These are phyloP conservation scores for Onychorhynchus coronatus DNA, from an alignment of 2,113 vertebrate genomes.

Conservation along the genomic window DNA sequence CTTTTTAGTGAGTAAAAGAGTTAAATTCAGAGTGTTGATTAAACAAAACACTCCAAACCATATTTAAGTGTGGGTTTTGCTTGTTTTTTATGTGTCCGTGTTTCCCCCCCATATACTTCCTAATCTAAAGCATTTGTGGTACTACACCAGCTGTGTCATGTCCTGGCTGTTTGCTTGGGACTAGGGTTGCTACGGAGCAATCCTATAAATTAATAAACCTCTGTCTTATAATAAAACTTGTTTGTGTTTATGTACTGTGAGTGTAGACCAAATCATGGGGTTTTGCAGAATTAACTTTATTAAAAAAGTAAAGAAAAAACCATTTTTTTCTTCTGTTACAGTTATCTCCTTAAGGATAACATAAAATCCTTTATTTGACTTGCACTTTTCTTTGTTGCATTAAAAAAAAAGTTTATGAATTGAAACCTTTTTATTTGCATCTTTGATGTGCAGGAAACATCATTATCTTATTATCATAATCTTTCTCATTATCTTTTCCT, in stretches of 20 bases:
- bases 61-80: background rate
- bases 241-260: background rate
- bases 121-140: background rate
- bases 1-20: background rate
- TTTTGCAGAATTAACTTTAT: background rate
- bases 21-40: background rate
- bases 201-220: background rate
- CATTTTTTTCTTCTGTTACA: background rate
- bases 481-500: background rate
- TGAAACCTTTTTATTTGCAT: background rate
- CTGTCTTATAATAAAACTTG: background rate
- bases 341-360: background rate
- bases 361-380: background rate
- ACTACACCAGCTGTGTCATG: fast-evolving
- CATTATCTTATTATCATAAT: fast-evolving
- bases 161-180: background rate
- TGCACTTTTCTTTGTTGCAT: background rate
- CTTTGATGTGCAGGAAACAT: background rate
- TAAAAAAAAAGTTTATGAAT: background rate
- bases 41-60: background rate
- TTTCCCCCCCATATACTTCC: fast-evolving
- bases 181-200: background rate
- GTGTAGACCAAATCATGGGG: background rate
- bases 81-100: background rate
- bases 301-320: background rate